A percentile compares a stretch with the other conserved stretches of the same genome.
phyloP scores from a whole-genome alignment of 2,113 vertebrate genomes.

The Morone saxatilis region DNA sequence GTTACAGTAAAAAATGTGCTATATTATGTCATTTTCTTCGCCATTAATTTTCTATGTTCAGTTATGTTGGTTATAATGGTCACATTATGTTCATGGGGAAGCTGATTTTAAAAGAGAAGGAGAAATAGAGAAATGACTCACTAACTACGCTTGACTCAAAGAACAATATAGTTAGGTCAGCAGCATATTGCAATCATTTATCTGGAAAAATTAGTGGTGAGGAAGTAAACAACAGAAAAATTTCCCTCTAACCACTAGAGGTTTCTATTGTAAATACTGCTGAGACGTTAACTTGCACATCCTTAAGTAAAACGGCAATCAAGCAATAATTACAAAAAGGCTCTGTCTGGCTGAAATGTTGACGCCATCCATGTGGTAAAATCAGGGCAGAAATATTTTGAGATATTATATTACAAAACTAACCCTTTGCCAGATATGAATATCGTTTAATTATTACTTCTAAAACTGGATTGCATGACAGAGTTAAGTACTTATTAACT shows the following conservation, averaged over 20 bases:
- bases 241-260: neutral
- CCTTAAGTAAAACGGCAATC: neutral
- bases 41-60: too few relatives aligned
- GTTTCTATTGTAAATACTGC: neutral
- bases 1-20: neutral
- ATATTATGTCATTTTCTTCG: neutral
- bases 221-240: neutral
- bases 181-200: neutral
- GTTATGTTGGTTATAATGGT: too few relatives aligned
- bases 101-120: neutral
- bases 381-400: neutral
- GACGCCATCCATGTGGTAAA: neutral
- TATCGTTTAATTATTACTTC: neutral
- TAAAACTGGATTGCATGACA: neutral
- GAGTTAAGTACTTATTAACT: neutral
- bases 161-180: neutral
- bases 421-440: neutral
- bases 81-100: neutral
- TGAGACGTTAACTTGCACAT: neutral
- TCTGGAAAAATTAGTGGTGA: neutral
- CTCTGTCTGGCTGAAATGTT: neutral
- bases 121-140: neutral
- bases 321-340: neutral
- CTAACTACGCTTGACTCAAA: neutral
- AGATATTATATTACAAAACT: neutral